Evolutionary conservation across 1,140 invertebrate species (phyloP).

Genomic region (Aphelenchoides avenae): DNA sequence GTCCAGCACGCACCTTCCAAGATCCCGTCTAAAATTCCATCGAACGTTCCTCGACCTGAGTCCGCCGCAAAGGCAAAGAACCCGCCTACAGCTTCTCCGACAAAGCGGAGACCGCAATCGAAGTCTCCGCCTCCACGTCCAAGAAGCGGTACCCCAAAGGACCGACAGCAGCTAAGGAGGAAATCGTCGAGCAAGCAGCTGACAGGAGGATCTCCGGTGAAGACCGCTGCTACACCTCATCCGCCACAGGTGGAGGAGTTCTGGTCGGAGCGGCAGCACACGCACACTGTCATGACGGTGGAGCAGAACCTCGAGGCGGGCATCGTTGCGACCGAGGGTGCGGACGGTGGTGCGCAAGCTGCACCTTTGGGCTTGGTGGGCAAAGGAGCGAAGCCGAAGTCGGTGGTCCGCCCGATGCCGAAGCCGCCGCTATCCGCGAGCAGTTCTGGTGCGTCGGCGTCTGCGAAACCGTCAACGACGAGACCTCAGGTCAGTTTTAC

Average conservation of each 20-base stretch:
- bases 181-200: too few relatives aligned
- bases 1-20: constrained; percentile 1
- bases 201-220: too few relatives aligned
- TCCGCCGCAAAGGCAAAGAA: too few relatives aligned
- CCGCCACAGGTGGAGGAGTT: constrained; percentile 14
- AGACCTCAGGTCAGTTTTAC: too few relatives aligned
- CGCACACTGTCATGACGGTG: constrained; percentile 49
- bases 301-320: constrained; percentile 29
- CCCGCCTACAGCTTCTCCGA: constrained; percentile 3
- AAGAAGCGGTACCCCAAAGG: constrained; percentile 7
- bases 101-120: constrained; percentile 11
- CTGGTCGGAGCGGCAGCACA: constrained; percentile 37
- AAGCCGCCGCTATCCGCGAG: constrained; percentile 30
- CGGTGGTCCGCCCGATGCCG: constrained; percentile 54
- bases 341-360: background rate
- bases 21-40: constrained; percentile 5
- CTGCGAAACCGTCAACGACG: too few relatives aligned
- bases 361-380: background rate
- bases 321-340: constrained; percentile 1
- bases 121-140: constrained; percentile 18
- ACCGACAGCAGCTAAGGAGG: too few relatives aligned
- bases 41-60: too few relatives aligned
- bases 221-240: constrained; percentile 3
- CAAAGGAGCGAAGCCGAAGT: constrained; percentile 43
- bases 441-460: too few relatives aligned